phyloP scores from a whole-genome alignment of 1,140 invertebrate species.

The Drosophila tristis region DNA sequence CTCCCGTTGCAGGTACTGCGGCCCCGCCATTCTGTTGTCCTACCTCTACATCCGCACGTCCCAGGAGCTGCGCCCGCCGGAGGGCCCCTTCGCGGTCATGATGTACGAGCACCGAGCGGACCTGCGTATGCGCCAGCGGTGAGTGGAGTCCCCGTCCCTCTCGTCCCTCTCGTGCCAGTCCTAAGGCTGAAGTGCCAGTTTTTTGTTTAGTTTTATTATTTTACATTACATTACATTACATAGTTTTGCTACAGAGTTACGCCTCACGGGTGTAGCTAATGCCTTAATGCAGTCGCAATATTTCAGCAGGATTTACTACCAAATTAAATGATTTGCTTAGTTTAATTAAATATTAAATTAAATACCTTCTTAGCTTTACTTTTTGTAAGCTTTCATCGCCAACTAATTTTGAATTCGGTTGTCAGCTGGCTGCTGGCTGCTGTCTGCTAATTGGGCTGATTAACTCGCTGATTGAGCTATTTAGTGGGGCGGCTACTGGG shows the following conservation, averaged over 20 bases:
- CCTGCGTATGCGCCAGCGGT: slow-evolving; percentile 82
- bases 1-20: slow-evolving; percentile 86
- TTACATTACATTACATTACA: no score
- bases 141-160: slow-evolving; percentile 19
- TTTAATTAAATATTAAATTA: no score
- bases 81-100: slow-evolving; percentile 85
- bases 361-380: no score
- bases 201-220: neutral
- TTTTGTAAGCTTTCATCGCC: no score
- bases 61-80: slow-evolving; percentile 86
- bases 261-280: no score
- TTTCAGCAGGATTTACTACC: no score
- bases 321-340: no score
- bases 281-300: no score
- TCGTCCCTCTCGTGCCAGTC: no score
- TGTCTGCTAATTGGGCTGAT: slow-evolving; percentile 69
- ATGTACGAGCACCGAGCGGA: slow-evolving; percentile 85
- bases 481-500: neutral
- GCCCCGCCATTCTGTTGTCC: slow-evolving; percentile 87
- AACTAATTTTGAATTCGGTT: no score
- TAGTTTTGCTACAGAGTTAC: no score
- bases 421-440: neutral
- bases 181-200: neutral
- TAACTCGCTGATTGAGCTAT: slow-evolving; percentile 55
- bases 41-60: slow-evolving; percentile 88